Percentiles rank a stretch among this genome's conserved stretches.
Evolutionary conservation across 2,113 vertebrate genomes (phyloP).

Genomic region (Prinia subflava): DNA sequence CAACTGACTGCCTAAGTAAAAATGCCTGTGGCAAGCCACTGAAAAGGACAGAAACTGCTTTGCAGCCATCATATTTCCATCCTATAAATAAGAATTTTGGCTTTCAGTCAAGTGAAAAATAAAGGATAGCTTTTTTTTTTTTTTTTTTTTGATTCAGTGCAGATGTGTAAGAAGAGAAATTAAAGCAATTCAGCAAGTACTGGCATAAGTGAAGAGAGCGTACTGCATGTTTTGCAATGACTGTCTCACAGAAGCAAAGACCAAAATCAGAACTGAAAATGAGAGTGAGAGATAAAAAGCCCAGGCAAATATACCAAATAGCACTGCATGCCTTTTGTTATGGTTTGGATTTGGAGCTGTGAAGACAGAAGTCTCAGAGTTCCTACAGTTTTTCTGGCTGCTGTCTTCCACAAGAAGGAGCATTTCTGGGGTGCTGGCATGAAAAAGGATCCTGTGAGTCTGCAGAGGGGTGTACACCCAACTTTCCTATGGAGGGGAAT

Average conservation of each 20-base stretch:
- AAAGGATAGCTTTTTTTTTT: background rate
- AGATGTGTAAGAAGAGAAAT: background rate
- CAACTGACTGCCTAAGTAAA: background rate
- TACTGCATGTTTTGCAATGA: background rate
- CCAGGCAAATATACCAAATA: background rate
- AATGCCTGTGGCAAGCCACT: background rate
- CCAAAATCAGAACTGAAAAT: slow-evolving; percentile 46
- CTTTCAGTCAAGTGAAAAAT: background rate
- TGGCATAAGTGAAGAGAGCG: background rate
- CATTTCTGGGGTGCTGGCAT: background rate
- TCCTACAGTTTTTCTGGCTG: background rate
- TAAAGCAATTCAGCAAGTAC: background rate
- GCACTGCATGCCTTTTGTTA: background rate
- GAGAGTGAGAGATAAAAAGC: background rate
- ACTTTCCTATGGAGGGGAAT: background rate
- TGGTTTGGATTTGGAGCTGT: background rate
- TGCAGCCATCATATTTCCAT: background rate
- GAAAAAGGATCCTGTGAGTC: background rate
- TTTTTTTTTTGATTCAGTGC: background rate
- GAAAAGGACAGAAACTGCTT: background rate
- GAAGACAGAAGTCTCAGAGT: background rate
- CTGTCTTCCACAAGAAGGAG: background rate
- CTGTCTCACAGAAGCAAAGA: background rate
- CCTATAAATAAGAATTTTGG: background rate
- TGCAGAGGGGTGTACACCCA: background rate